Base-by-base conservation (phyloP, 2,113 vertebrate species). In the Sinocyclocheilus anshuiensis region DNA sequence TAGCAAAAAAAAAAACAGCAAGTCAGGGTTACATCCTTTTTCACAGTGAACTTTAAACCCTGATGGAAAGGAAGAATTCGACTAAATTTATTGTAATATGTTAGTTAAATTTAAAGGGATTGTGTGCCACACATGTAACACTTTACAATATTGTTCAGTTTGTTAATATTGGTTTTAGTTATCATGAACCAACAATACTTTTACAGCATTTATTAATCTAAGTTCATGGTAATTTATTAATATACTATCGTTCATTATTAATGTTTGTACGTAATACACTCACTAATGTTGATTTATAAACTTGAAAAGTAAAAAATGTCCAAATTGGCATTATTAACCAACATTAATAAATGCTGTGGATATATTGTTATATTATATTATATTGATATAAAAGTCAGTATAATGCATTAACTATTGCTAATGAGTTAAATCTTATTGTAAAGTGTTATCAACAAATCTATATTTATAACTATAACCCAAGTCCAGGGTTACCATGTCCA, bases 401-500 rank as follows among this genome's bases (percentile, higher is more conserved):
- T 77, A 53, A 26, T n/a, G 36, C 36, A n/a, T 77, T 77, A 33
- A 4, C 13, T 10, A 74, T 22, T 76, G 74, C n/a, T 76, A 20
- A 76, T 4, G 4, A 13, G 13, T 39, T 16, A 12, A 79, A 12
- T 53, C 12, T 45, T 79, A 20, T 55, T 77, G n/a, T 22, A 55
- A 57, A 79, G 53, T 79, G 77, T 79, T 61, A 39, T 10, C 53
- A 81, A 81, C 26, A 83, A 82, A 53, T 77, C 88, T 84, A 36
- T 83, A 85, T 87, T 86, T 87, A 61, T 63, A 82, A 72, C 75
- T 9, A 16, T 65, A 24, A 8, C 29, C 77, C 26, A 39, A 11
- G 4, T 71, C 48, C 72, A 77, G 26, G 53, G 86, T 87, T 87
- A 76, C 78, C 86, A 87, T 87, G 86, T 83, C 63, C 36, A 77